Evolutionary conservation across 2,888 invertebrate species (phyloP).

Genomic region (Chloroclysta siterata): DNA sequence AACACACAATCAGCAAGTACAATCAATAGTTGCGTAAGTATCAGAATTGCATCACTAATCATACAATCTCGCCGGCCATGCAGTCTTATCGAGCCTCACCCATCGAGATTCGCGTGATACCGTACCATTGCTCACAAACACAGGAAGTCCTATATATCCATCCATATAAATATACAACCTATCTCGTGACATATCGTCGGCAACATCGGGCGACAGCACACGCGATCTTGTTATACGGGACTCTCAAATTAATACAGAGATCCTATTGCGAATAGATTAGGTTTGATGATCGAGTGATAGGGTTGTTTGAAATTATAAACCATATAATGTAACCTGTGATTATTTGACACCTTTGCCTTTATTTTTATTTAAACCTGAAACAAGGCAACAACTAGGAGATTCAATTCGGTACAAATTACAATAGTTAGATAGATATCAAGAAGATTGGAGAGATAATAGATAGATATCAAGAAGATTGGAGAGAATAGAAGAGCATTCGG

Average conservation of each 20-base stretch:
- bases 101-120: slow-evolving; percentile 43
- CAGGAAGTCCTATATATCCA: slow-evolving; percentile 40
- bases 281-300: slow-evolving; percentile 19
- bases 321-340: not conserved
- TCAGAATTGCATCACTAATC: slow-evolving; percentile 40
- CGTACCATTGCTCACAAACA: slow-evolving; percentile 38
- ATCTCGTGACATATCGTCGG: slow-evolving; percentile 24
- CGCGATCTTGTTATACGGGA: slow-evolving; percentile 42
- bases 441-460: too few relatives aligned
- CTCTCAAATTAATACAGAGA: slow-evolving; percentile 31
- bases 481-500: not conserved
- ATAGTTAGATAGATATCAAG: too few relatives aligned
- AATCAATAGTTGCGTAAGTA: slow-evolving; percentile 36
- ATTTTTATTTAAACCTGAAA: too few relatives aligned
- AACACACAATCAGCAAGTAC: slow-evolving; percentile 21
- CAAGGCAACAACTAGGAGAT: too few relatives aligned
- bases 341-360: too few relatives aligned
- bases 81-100: slow-evolving; percentile 37
- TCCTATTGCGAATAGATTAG: slow-evolving; percentile 20
- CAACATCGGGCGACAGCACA: slow-evolving; percentile 32
- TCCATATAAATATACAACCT: slow-evolving; percentile 21
- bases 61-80: slow-evolving; percentile 33
- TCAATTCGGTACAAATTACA: too few relatives aligned
- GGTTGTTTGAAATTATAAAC: slow-evolving; percentile 4
- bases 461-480: too few relatives aligned